These are phyloP conservation scores for Lithosia quadra DNA, from an alignment of 2,888 invertebrate species.

Conservation along the genomic window DNA sequence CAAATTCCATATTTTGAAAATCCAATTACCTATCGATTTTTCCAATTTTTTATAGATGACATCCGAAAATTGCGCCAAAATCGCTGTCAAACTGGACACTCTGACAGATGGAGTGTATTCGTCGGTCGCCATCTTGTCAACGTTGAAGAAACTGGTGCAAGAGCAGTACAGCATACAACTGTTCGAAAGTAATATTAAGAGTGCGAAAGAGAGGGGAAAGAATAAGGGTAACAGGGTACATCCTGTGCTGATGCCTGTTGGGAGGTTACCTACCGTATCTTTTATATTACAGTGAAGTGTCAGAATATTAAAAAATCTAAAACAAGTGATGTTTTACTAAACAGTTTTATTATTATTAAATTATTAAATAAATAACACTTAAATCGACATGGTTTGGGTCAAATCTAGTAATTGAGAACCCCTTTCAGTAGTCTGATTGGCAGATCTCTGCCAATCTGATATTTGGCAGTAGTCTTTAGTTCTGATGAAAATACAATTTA, in stretches of 20 bases:
- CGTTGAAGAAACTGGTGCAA: conserved; percentile 61
- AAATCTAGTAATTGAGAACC: too few relatives aligned
- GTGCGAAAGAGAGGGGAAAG: conserved; percentile 54
- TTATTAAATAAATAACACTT: too few relatives aligned
- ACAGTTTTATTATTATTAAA: too few relatives aligned
- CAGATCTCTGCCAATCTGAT: too few relatives aligned
- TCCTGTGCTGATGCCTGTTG: conserved; percentile 58
- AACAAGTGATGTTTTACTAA: not conserved
- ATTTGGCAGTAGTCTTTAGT: too few relatives aligned
- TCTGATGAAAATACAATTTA: too few relatives aligned
- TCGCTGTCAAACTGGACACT: conserved; percentile 71
- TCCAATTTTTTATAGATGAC: conserved; percentile 59
- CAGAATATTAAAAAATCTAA: not conserved
- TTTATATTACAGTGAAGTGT: conserved; percentile 40
- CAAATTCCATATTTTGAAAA: not conserved
- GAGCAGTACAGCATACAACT: conserved; percentile 66
- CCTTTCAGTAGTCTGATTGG: too few relatives aligned
- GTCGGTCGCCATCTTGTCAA: conserved; percentile 51
- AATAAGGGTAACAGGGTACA: conserved; percentile 59
- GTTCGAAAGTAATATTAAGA: conserved; percentile 57
- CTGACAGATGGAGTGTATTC: conserved; percentile 51
- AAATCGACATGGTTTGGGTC: too few relatives aligned
- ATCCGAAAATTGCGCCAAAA: conserved; percentile 67
- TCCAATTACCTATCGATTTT: not conserved
- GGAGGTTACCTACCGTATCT: conserved; percentile 63